Base-by-base conservation (phyloP, 2,797 vertebrate genomes). In the Micropoecilia bifurca region DNA sequence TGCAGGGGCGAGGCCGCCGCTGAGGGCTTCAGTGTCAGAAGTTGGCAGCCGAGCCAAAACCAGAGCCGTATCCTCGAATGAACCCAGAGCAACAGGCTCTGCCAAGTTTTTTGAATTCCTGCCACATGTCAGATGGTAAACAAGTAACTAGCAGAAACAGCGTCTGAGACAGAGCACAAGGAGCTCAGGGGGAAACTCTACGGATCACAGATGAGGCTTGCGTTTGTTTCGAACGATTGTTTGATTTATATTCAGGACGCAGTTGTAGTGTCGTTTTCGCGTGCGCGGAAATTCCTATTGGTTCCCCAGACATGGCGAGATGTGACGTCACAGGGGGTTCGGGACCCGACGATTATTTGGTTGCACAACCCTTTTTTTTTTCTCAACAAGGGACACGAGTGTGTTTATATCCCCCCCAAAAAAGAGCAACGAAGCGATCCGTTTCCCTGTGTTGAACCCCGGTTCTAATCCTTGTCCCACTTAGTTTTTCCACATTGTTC, bases 271-370 rank as follows among this genome's bases (percentile, higher is more conserved):
- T 83, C 93, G 94, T 95, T 96, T 95, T 61, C 93, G 78, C 85
- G 88, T 93, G 77, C 76, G 84, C 85, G 80, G 93, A 45, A 89
- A 82, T 94, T 95, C 95, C 94, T 87, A 97, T 99, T 99, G 97
- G 98, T 95, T 90, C 93, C 13, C 95, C 85, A 92, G 94, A 95
- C 80, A 93, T 99, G 98, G 98, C 95, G 97, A 97, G 97, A 99
- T 97, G 95, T 99, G 97, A 99, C 97, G 97, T 98, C 96, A 94
- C 92, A 80, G 92, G 92, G 89, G 89, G 25, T 95, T 95, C 90
- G 92, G 93, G 93, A 53, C 50, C 94, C 88, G 94, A 90, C 93
- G 95, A 94, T 94, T 90, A 91, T 92, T 93, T 66, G 90, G 88
- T 91, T 53, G 87, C 85, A 92, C 89, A 90, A 90, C 94, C 83